Percentiles rank a stretch among this genome's conserved stretches.
phyloP scores from a whole-genome alignment of 2,888 invertebrate species.

The Drosophila neutralis region DNA sequence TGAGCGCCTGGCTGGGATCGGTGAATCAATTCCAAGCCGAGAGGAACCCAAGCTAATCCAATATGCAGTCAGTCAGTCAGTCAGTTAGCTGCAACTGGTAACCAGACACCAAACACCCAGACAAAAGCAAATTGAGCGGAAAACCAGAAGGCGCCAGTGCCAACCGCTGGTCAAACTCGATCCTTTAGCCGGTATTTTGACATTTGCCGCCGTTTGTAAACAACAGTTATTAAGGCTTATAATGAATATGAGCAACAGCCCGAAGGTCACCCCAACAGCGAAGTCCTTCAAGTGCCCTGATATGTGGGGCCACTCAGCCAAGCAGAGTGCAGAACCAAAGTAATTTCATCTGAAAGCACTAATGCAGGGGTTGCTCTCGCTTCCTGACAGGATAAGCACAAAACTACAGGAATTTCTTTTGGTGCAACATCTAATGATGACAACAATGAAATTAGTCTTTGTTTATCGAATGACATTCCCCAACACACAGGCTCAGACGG shows the following conservation, averaged over 20 bases:
- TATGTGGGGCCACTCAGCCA: constrained; percentile 58
- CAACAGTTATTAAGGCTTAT: constrained; percentile 79
- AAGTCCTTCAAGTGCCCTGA: constrained; percentile 67
- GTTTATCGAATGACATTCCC: constrained; percentile 54
- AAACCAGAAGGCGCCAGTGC: constrained; percentile 83
- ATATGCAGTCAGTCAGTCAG: constrained; percentile 57
- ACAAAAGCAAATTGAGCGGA: constrained; percentile 82
- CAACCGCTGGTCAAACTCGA: constrained; percentile 46
- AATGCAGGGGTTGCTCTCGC: neutral
- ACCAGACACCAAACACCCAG: constrained; percentile 57
- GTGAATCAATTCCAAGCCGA: constrained; percentile 36
- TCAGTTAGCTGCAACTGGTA: constrained; percentile 72
- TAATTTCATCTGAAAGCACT: constrained; percentile 21
- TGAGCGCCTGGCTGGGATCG: constrained; percentile 36
- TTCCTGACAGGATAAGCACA: constrained; percentile 1
- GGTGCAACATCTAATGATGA: constrained; percentile 56
- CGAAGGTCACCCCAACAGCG: constrained; percentile 70
- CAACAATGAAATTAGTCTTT: constrained; percentile 17
- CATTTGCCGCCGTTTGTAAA: constrained; percentile 74
- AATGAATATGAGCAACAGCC: constrained; percentile 79
- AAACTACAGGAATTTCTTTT: constrained; percentile 44
- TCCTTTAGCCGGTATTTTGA: constrained; percentile 74
- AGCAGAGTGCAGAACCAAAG: constrained; percentile 23
- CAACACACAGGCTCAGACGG: neutral
- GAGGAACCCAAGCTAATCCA: constrained; percentile 42